Conservation (phyloP, 2,888 invertebrate genomes). For the Sabatieria punctata region DNA sequence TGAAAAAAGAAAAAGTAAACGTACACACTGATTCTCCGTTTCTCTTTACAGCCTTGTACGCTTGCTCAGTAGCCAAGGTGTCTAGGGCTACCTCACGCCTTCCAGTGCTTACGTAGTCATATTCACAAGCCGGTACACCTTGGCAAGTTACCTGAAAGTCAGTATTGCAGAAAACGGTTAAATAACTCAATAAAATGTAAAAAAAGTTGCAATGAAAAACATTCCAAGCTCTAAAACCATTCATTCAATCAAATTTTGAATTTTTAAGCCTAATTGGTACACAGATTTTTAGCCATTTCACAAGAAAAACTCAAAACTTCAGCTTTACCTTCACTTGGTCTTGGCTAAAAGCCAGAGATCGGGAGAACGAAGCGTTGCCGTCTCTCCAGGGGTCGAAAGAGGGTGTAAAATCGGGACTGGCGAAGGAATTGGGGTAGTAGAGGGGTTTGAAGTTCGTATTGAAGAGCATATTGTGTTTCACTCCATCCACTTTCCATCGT, state of each 20-base stretch:
- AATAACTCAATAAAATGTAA: too few relatives aligned
- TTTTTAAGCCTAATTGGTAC: too few relatives aligned
- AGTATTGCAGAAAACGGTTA: too few relatives aligned
- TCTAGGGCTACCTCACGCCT: conserved; percentile 18
- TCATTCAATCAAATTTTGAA: too few relatives aligned
- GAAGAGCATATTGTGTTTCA: conserved; percentile 8
- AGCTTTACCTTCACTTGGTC: neutral
- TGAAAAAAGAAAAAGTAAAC: neutral
- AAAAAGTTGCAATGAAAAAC: too few relatives aligned
- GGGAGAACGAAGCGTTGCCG: neutral
- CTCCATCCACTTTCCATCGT: conserved; percentile 7
- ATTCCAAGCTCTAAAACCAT: too few relatives aligned
- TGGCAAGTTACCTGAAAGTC: conserved; percentile 13
- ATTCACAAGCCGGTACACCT: conserved; percentile 15
- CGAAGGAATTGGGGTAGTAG: conserved; percentile 9
- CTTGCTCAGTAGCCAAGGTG: conserved; percentile 14
- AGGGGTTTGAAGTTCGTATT: conserved; percentile 5
- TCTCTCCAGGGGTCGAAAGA: neutral
- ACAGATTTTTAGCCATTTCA: too few relatives aligned
- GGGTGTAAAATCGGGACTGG: neutral
- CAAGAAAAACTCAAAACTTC: too few relatives aligned
- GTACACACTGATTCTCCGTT: conserved; percentile 8
- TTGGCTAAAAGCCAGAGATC: neutral
- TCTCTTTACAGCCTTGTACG: conserved; percentile 8
- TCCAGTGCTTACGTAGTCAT: conserved; percentile 19